Conservation (phyloP, 2,888 invertebrate genomes). For the Drosophila dives region DNA sequence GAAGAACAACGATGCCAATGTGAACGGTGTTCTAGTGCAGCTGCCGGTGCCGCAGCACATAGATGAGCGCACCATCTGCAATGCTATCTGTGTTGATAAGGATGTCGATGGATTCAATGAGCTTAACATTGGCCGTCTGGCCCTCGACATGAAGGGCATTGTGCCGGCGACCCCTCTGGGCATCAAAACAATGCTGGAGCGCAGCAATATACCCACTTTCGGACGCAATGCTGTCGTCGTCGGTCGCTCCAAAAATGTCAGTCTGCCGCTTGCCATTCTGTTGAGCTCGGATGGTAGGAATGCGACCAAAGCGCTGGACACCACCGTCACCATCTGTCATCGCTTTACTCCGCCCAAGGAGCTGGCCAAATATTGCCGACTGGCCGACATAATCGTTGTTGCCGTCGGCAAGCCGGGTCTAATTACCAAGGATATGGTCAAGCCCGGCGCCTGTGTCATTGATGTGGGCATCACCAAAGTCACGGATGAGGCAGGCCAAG, state of each 20-base stretch:
- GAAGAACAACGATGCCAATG: conserved; percentile 89
- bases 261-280: conserved; percentile 94
- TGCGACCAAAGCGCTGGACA: conserved; percentile 91
- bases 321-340: conserved; percentile 96
- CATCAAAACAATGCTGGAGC: conserved; percentile 84
- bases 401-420: conserved; percentile 89
- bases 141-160: conserved; percentile 90
- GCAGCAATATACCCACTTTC: conserved; percentile 90
- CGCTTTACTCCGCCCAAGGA: conserved; percentile 93
- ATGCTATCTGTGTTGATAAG: conserved; percentile 91
- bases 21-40: conserved; percentile 94
- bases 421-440: conserved; percentile 93
- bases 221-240: conserved; percentile 95
- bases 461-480: conserved; percentile 94
- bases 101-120: conserved; percentile 97
- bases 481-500: conserved; percentile 88
- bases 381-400: conserved; percentile 84
- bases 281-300: conserved; percentile 90
- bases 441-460: conserved; percentile 94
- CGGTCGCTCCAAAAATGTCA: conserved; percentile 96
- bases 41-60: conserved; percentile 93
- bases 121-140: conserved; percentile 91
- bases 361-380: conserved; percentile 88
- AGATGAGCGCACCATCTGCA: conserved; percentile 90
- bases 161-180: conserved; percentile 93